Evolutionary conservation across 2,888 invertebrate species (phyloP), one percentile per base, ranked within the genome.

Genomic region (Lepeophtheirus nordmannii): DNA sequence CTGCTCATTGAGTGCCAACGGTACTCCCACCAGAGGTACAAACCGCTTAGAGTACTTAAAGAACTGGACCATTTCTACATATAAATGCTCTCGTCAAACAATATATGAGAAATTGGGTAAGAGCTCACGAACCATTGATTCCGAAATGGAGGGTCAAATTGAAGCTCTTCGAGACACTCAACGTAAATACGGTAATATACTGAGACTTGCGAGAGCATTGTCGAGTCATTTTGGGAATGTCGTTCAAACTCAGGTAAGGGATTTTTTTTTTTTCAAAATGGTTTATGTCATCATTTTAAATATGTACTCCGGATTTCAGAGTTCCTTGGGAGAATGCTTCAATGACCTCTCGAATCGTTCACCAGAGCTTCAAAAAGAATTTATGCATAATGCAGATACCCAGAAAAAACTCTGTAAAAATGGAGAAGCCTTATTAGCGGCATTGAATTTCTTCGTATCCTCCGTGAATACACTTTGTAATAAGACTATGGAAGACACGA

Each of bases 31-130:
- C 65, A 64, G 39, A 14, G 58, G 23, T 8, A 67, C 62, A 9
- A 87, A 89, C 59, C 87, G 91, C 76, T 85, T 97, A 73, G 96
- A 96, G 75, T 85, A 87, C 67, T 80, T 97, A 69, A 90, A 88
- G 75, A 91, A 88, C 75, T 98, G 97, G 97, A 90, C 94, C 69
- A 89, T 97, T 74, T 93, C 93, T 68, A 96, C 96, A 0, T 97
- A 93, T 76, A 97, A 96, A 77, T 97, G 96, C 75, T 97, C 97
- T 9, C 88, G 90, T 73, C 97, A 98, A 76, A 82, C 94, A 68
- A 85, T 98, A 77, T 87, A 92, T 71, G 97, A 98, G 76, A 92
- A 91, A 75, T 80, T 98, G 67, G 66, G 97, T 20, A 97, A 93
- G 79, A 86, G 87, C 58, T 88, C 89, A 10, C 81, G 90, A 68